Conservation (phyloP, 2,888 invertebrate genomes). For the Antheraea assamensis region DNA sequence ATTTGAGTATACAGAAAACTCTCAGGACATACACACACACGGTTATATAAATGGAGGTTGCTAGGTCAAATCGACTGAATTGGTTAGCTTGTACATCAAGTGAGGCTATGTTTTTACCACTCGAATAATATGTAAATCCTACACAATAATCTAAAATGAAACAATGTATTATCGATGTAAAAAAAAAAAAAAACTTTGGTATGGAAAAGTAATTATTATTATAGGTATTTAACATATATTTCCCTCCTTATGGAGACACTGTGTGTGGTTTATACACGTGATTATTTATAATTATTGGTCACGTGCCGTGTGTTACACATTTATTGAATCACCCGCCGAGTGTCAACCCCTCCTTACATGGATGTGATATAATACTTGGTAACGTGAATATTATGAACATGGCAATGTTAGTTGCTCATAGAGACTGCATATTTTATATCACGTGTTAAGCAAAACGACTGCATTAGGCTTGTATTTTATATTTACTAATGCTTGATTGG, state of each 20-base stretch:
- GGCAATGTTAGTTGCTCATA: neutral
- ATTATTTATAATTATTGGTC: neutral
- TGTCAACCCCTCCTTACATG: neutral
- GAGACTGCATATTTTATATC: neutral
- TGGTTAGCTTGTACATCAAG: neutral
- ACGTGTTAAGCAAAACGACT: neutral
- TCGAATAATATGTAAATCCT: neutral
- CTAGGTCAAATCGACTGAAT: neutral
- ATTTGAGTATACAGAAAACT: neutral
- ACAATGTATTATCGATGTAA: neutral
- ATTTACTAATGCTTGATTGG: no score
- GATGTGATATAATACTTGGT: neutral
- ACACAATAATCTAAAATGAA: neutral
- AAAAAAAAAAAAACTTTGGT: neutral
- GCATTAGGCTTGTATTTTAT: neutral
- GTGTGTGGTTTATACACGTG: neutral
- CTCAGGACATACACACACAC: neutral
- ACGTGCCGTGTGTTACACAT: conserved; percentile 4
- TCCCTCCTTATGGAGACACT: neutral
- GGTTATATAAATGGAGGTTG: neutral
- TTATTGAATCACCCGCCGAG: neutral
- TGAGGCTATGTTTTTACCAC: neutral
- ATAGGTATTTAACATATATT: neutral
- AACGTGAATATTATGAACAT: neutral
- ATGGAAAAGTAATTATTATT: neutral